A percentile compares a stretch with the other conserved stretches of the same genome.
Conservation (phyloP, 2,888 invertebrate genomes). For the Automeris io region DNA sequence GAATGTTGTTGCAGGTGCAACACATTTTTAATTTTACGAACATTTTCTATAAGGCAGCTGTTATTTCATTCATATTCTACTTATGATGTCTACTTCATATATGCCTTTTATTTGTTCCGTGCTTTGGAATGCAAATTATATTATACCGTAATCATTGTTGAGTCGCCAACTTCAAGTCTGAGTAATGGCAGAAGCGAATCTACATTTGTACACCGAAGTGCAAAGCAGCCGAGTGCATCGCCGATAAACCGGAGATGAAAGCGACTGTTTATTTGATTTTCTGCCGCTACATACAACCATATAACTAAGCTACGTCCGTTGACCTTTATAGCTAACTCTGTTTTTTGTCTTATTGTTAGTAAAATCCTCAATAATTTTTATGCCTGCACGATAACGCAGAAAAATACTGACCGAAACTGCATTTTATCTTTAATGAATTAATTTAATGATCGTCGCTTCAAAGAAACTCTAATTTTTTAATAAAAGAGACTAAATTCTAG, state of each 20-base stretch:
- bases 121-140: constrained; percentile 34
- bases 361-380: constrained; percentile 30
- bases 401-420: neutral
- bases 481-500: neutral
- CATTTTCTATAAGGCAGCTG: no score
- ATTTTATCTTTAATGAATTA: neutral
- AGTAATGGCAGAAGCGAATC: constrained; percentile 43
- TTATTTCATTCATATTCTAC: neutral
- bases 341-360: constrained; percentile 33
- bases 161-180: constrained; percentile 49
- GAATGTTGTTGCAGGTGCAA: no score
- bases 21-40: no score
- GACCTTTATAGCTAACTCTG: constrained; percentile 36
- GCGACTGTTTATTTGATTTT: constrained; percentile 71
- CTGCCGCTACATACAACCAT: constrained; percentile 48
- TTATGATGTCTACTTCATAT: neutral
- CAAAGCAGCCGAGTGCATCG: constrained; percentile 67
- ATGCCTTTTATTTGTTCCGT: constrained; percentile 1
- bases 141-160: constrained; percentile 41
- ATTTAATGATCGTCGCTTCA: neutral
- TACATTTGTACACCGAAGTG: constrained; percentile 55
- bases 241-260: constrained; percentile 69
- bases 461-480: neutral
- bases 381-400: neutral
- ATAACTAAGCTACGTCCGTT: constrained; percentile 52